Base-by-base conservation (phyloP, 2,113 vertebrate genomes). In the Ornithorhynchus anatinus region DNA sequence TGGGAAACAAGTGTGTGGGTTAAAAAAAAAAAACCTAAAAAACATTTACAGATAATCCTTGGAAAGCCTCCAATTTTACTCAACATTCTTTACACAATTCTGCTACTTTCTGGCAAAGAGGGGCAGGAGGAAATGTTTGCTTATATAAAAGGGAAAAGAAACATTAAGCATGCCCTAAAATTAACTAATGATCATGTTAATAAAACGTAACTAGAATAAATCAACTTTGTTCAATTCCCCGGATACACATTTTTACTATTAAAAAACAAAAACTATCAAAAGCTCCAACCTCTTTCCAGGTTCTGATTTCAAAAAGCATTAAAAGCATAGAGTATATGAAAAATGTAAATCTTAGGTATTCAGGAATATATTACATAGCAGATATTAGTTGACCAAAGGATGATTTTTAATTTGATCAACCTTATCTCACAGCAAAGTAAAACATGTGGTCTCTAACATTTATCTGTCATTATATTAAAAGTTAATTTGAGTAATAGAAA, bases 21-120 rank as follows among this genome's bases (percentile, higher is more conserved):
- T 8, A 72, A 82, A 85, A 73, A 64, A 4, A 82, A 39, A 4
- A 2, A 23, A n/a, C n/a, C n/a, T n/a, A n/a, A 75, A 76, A 72
- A 50, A 48, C 7, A 17, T 4, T 37, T 44, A 23, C 6, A 62
- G 20, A 23, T 15, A 25, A 54, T n/a, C 25, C 7, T 0, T 37
- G 0, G 0, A 22, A 52, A 29, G 17, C 19, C 60, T 56, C n/a
- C 2, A 7, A 10, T 1, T n/a, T 22, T 17, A 44, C 36, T 51
- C 40, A 59, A 20, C 2, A 40, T 36, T 58, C 15, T 54, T 25
- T 40, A 47, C 44, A 5, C 11, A 40, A 2, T n/a, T 1, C 17
- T 1, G 4, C 39, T 2, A 27, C 61, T 8, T 64, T 66, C 13
- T 70, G 44, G 61, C n/a, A 56, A 57, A 45, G 0, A 60, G 6